Percentiles rank a stretch among this genome's conserved stretches.
phyloP scores from a whole-genome alignment of 2,888 invertebrate genomes.

The Seira ritae region DNA sequence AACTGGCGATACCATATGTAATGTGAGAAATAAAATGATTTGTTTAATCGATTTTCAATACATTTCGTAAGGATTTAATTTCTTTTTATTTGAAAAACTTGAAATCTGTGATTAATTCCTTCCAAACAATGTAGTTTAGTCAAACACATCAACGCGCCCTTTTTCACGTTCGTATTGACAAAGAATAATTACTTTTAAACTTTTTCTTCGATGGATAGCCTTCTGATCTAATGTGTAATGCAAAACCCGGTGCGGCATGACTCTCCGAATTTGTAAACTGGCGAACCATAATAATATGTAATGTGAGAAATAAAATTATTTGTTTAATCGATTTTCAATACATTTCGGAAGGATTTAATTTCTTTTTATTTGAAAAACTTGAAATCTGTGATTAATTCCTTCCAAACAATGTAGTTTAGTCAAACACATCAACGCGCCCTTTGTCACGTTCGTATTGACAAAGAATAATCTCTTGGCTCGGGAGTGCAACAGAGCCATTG shows the following conservation, averaged over 20 bases:
- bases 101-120: constrained; percentile 93
- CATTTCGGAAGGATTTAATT: neutral
- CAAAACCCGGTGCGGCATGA: no score
- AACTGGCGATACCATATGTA: no score
- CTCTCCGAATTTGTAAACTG: no score
- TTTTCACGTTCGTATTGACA: constrained; percentile 76
- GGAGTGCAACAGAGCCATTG: constrained; percentile 97
- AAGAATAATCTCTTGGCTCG: constrained; percentile 89
- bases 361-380: constrained; percentile 81
- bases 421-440: constrained; percentile 84
- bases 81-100: constrained; percentile 81
- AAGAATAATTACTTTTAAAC: constrained; percentile 78
- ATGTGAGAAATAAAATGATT: no score
- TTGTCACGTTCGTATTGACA: constrained; percentile 76
- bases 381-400: constrained; percentile 93
- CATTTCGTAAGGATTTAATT: neutral
- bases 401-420: constrained; percentile 86
- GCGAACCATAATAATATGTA: no score
- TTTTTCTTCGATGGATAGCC: no score
- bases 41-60: no score
- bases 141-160: constrained; percentile 84
- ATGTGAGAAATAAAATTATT: no score
- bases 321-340: no score
- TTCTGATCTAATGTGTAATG: no score
- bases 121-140: constrained; percentile 86